These are phyloP conservation scores for Aurelia sp. DNA, from an alignment of 30 jellyfish, hydroid and myxozoan species.

Conservation along the genomic window DNA sequence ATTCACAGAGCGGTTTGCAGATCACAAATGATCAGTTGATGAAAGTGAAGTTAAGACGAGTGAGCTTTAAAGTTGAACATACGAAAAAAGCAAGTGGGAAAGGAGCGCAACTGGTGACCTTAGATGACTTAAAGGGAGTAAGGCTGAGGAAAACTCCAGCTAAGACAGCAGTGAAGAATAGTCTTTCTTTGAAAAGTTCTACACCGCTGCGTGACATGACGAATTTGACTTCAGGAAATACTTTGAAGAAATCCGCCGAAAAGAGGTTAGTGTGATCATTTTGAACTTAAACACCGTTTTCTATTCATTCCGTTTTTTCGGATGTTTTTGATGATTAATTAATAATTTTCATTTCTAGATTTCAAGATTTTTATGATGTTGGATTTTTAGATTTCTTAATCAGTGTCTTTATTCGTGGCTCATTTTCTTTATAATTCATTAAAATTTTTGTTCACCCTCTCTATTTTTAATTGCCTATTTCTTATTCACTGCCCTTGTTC, in stretches of 20 bases:
- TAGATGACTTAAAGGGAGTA: conserved; percentile 49
- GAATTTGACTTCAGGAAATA: background rate
- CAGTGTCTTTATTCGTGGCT: too few species aligned
- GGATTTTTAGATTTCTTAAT: too few species aligned
- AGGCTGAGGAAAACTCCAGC: conserved; percentile 60
- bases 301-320: too few species aligned
- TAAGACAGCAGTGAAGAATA: background rate
- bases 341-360: too few species aligned
- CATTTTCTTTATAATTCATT: too few species aligned
- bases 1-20: background rate
- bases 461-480: too few species aligned
- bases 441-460: too few species aligned
- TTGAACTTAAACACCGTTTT: too few species aligned
- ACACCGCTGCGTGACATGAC: conserved; percentile 48
- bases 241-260: background rate
- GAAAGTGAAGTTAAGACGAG: conserved; percentile 51
- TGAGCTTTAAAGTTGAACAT: background rate
- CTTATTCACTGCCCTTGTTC: too few species aligned
- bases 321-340: too few species aligned
- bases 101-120: conserved; percentile 46
- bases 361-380: too few species aligned
- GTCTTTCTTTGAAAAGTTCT: background rate
- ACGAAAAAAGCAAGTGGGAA: background rate
- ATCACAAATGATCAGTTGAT: conserved; percentile 67
- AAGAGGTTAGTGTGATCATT: background rate